A percentile compares a stretch with the other conserved stretches of the same genome.
Conservation (phyloP, 2,113 vertebrate genomes). For the Canis aureus region DNA sequence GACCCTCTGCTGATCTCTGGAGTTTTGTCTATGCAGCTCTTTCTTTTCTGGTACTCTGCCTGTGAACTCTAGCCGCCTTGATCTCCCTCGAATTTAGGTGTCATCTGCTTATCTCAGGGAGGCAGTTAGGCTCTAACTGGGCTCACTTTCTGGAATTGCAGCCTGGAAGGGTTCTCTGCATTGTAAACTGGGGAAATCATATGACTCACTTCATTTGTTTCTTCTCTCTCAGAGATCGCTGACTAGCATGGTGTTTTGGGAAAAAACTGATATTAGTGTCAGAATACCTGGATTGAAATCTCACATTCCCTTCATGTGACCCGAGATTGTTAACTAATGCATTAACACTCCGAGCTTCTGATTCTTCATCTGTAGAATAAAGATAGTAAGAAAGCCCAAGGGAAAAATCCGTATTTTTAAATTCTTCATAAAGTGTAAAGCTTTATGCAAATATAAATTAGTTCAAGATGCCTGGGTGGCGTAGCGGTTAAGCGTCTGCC, state of each 20-base stretch:
- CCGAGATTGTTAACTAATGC: not conserved
- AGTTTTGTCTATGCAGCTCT: not conserved
- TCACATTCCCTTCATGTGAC: not conserved
- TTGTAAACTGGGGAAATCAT: not conserved
- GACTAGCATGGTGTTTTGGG: not conserved
- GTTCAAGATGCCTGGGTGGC: not conserved
- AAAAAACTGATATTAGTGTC: not conserved
- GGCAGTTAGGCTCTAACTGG: not conserved
- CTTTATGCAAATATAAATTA: not conserved
- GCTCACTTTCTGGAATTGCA: not conserved
- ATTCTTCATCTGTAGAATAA: not conserved
- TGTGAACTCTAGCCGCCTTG: not conserved
- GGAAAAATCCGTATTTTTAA: not conserved
- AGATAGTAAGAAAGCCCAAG: not conserved
- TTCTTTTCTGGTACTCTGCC: not conserved
- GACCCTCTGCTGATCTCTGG: not conserved
- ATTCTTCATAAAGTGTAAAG: not conserved
- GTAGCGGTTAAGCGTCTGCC: too few relatives aligned
- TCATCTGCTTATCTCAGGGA: not conserved
- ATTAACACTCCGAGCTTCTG: not conserved
- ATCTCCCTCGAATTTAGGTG: not conserved
- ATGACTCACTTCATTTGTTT: not conserved
- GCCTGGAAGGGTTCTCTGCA: not conserved
- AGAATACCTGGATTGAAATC: not conserved
- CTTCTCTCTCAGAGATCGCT: not conserved